Percentiles rank a stretch among this genome's conserved stretches.
These are phyloP conservation scores for Pogonomyrmex californicus DNA, from an alignment of 1,140 invertebrate genomes.

Conservation along the genomic window DNA sequence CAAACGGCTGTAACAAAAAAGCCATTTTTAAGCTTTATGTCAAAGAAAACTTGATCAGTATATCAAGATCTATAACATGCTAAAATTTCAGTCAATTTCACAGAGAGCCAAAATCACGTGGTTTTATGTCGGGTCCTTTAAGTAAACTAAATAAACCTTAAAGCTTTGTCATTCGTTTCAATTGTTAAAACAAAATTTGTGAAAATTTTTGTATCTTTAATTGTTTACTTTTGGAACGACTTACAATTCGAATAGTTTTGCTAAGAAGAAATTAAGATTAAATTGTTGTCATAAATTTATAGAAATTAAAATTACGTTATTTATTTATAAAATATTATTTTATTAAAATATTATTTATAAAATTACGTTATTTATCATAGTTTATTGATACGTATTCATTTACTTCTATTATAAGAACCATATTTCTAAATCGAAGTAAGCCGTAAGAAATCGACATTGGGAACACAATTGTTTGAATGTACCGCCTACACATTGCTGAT, in stretches of 20 bases:
- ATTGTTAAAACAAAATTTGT: neutral
- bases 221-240: neutral
- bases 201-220: neutral
- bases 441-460: neutral
- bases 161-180: neutral
- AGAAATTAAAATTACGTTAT: no score
- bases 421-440: neutral
- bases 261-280: no score
- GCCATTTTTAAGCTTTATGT: no score
- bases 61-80: no score
- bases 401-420: neutral
- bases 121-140: neutral
- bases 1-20: no score
- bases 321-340: no score
- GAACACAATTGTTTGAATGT: conserved; percentile 54
- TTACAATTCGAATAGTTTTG: no score
- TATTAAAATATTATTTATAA: no score
- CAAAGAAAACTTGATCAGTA: no score
- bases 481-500: conserved; percentile 48
- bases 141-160: neutral
- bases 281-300: no score
- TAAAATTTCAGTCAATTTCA: no score
- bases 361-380: neutral
- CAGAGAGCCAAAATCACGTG: no score
- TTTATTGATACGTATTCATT: neutral